Evolutionary conservation across 2,113 vertebrate species (phyloP), one percentile per base, ranked within the genome.

Genomic region (Cyphomyrus discorhynchus): DNA sequence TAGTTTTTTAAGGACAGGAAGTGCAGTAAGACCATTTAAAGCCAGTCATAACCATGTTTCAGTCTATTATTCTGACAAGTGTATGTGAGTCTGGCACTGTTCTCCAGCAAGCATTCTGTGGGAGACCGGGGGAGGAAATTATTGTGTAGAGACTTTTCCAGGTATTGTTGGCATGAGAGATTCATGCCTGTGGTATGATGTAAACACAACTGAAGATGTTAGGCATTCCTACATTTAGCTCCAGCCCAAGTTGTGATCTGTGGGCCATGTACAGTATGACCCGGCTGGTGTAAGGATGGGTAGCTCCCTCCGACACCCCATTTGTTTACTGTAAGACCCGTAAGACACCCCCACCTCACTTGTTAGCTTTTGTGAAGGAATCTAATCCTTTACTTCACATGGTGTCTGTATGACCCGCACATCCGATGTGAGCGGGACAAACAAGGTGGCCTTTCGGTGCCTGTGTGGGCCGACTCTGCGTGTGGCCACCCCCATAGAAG

Each of bases 221-320:
- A 83, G 70, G 21, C 92, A 91, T 92, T 93, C 90, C 91, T 45
- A 0, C 39, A 27, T 39, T n/a, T 11, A 70, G 82, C 50, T 70
- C 90, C n/a, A 3, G 56, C 91, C 19, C 88, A 86, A 90, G 91
- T 80, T 89, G 90, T 88, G 7, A 91, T 35, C 80, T 90, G 8
- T 56, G 31, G 52, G 27, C 88, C 47, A 82, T 90, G 88, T 91
- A 92, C 92, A 90, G 91, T 87, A 42, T 0, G 42, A 90, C 89
- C 83, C 83, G 88, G 88, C 92, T 92, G 91, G 90, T 91, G 90
- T 91, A 3, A 17, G 27, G 85, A 89, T 58, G 47, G 39, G 46
- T 39, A 6, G 46, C 35, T 35, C n/a, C 35, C 47, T 17, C 74
- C 49, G 19, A 86, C 90, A 86, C 89, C 90, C 42, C 2, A 4